Evolutionary conservation across 2,888 invertebrate genomes (phyloP), one percentile per base, ranked within the genome.

Genomic region (Scaptomyza tumidula): DNA sequence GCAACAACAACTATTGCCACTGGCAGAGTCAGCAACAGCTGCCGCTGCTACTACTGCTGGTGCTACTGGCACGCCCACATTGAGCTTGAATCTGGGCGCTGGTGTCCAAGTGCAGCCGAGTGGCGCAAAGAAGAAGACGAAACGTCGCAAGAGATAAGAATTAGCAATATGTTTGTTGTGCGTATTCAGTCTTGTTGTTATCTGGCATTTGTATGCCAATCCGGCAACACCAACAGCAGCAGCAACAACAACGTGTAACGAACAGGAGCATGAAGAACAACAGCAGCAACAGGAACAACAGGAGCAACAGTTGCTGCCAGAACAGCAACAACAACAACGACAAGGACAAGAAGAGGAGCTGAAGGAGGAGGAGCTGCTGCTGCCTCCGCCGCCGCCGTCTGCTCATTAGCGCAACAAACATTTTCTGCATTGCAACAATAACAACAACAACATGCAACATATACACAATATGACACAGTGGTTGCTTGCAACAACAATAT

Each of bases 131-230:
- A 92, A 92, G 90, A 92, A 92, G 89, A 89, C 91, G 2, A 92
- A 91, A 75, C 90, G 91, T 19, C 92, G 92, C 72, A 92, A 91
- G 64, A 92, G 92, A 92, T 92, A 92, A 92, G 92, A 92, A 90
- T 92, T 92, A 92, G 91, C 91, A 78, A 91, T 92, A 85, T 91
- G 91, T 90, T 91, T 92, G 89, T 90, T 91, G 90, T 92, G 91
- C 90, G 90, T 91, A 80, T 91, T 90, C 88, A 91, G 90, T 90
- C 81, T 92, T 71, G 83, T 91, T 63, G 89, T 82, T 44, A 84
- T 89, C 70, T 92, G 91, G 87, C 92, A 91, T 80, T 78, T 91
- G 62, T 92, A 90, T 68, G 90, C 88, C 62, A 80, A 82, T 54
- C 84, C 68, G 33, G 29, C 56, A 49, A 48, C 27, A 41, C 14